phyloP scores from a whole-genome alignment of 2,113 vertebrate species.

The Sander lucioperca region DNA sequence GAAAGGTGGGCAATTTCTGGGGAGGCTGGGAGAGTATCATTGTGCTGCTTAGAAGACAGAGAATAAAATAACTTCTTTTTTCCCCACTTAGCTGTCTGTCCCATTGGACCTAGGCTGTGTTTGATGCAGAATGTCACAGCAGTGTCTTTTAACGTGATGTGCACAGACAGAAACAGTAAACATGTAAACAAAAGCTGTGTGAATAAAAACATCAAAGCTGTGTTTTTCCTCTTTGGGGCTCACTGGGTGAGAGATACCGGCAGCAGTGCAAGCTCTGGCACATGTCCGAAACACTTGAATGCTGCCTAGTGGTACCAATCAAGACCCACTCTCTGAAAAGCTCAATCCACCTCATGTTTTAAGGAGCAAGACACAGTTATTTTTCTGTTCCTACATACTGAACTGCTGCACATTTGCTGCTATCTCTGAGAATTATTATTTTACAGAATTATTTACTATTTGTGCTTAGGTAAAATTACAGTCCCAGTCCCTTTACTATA shows the following conservation, averaged over 20 bases:
- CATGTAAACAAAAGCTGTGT: slow-evolving; percentile 65
- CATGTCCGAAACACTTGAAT: slow-evolving; percentile 48
- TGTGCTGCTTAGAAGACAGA: slow-evolving; percentile 29
- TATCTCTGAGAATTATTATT: background rate
- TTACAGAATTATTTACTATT: background rate
- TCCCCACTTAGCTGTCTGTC: background rate
- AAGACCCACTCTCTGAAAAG: slow-evolving; percentile 6
- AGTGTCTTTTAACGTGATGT: slow-evolving; percentile 44
- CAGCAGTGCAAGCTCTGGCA: slow-evolving; percentile 52
- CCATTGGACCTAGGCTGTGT: slow-evolving; percentile 35
- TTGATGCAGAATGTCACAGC: slow-evolving; percentile 41
- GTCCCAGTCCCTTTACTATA: background rate
- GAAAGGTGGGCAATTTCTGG: slow-evolving; percentile 70
- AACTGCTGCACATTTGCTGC: slow-evolving; percentile 5
- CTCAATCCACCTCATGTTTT: slow-evolving; percentile 10
- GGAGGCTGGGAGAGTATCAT: slow-evolving; percentile 11
- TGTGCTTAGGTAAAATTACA: background rate
- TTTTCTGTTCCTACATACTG: background rate
- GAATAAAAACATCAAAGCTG: slow-evolving; percentile 65
- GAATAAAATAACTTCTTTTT: slow-evolving; percentile 19
- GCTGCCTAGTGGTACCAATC: slow-evolving; percentile 22
- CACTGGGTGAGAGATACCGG: slow-evolving; percentile 44
- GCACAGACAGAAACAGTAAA: slow-evolving; percentile 38
- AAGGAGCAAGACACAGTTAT: background rate
- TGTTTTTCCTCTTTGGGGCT: slow-evolving; percentile 49